phyloP scores from a whole-genome alignment of 2,888 invertebrate species.

The Parnassius glacialis region DNA sequence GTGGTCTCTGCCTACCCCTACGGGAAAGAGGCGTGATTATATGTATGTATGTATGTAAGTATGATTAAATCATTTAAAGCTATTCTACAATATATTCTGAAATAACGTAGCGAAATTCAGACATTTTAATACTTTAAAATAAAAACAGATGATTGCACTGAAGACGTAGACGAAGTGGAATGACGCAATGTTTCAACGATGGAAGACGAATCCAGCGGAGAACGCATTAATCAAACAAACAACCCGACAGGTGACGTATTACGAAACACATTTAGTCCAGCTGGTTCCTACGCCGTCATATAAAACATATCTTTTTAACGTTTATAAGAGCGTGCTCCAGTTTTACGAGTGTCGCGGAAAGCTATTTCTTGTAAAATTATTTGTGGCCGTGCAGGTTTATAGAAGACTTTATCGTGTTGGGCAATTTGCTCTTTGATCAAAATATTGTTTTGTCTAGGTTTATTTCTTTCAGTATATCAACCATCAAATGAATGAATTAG shows the following conservation, averaged over 20 bases:
- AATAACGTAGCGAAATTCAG: too few species aligned
- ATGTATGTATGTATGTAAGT: too few species aligned
- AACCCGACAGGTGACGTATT: slow-evolving; percentile 10
- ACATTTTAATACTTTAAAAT: too few species aligned
- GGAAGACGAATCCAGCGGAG: not conserved
- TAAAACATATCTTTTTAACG: slow-evolving; percentile 13
- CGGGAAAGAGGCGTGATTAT: too few species aligned
- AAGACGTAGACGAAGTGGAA: slow-evolving; percentile 8
- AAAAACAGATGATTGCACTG: slow-evolving; percentile 13
- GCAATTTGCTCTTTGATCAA: slow-evolving; percentile 2
- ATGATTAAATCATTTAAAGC: too few species aligned
- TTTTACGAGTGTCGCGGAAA: slow-evolving; percentile 10
- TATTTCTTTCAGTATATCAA: not conserved
- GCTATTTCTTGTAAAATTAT: slow-evolving; percentile 8
- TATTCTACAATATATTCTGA: too few species aligned
- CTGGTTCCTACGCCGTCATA: not conserved
- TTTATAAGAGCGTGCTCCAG: not conserved
- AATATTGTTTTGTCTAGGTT: not conserved
- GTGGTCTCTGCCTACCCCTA: too few species aligned
- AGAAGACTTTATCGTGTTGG: slow-evolving; percentile 5
- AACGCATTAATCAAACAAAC: slow-evolving; percentile 14
- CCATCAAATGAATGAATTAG: not conserved
- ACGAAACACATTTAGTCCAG: slow-evolving; percentile 6
- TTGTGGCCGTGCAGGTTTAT: slow-evolving; percentile 1
- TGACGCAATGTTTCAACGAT: slow-evolving; percentile 2